Base-by-base conservation (phyloP, 2,888 invertebrate genomes). In the Ptilodon capucinus region DNA sequence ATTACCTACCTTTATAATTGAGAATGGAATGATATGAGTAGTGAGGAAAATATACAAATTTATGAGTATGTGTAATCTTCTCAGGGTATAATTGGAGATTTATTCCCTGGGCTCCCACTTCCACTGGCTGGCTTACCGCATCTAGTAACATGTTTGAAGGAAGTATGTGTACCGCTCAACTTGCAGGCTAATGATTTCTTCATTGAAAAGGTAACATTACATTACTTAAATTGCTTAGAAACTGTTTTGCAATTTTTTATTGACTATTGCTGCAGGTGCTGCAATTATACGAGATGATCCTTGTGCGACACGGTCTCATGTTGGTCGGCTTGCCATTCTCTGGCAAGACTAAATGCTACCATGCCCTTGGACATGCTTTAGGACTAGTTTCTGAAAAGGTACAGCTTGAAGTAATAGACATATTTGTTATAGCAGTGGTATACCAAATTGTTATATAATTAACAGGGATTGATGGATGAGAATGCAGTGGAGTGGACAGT, bases 301-400 rank as follows among this genome's bases (percentile, higher is more conserved):
- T 97, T 21, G 98, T 98, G 1, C 92, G 98, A 17, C 98, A 98
- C 81, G 98, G 98, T 0, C 94, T 98, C 64, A 98, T 98, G 98
- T 92, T 98, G 72, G 97, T 98, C 0, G 98, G 98, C 0, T 83
- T 94, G 30, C 97, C 98, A 0, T 97, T 97, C 82, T 95, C 97
- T n/a, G 97, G 98, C 5, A 98, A 98, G 84, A 97, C 98, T 0
- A 94, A 94, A 44, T 94, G 95, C 6, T 98, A 98, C 75, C 92
- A 95, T 55, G 94, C 95, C 23, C 90, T 98, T 11, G 97, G 97
- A 0, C 94, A 93, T 36, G 95, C 96, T 0, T 86, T 98, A 34
- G 95, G 92, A 13, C 86, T 94, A 44, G 93, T 97, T 25, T 94
- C 96, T 73, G 94, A 96, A 72, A 92, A 94, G 81, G 95, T 94